Conservation (phyloP, 2,797 vertebrate genomes). For the Discoglossus pictus region DNA sequence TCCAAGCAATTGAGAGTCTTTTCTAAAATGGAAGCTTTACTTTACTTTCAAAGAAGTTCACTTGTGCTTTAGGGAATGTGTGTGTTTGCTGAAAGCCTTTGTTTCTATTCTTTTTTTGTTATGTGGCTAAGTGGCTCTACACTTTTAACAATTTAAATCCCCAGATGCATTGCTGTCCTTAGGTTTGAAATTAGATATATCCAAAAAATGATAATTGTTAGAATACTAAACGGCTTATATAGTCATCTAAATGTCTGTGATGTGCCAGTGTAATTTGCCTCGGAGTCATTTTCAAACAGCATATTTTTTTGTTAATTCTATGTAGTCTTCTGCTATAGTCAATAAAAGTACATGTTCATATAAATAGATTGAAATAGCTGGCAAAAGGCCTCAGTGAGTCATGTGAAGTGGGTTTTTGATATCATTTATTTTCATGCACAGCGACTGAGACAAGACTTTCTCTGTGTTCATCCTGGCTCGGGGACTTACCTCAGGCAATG, state of each 20-base stretch:
- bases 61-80: background rate
- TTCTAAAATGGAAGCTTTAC: too few relatives aligned
- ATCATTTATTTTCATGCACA: conserved; percentile 78
- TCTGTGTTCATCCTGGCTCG: conserved; percentile 80
- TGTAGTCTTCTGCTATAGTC: conserved; percentile 60
- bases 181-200: conserved; percentile 11
- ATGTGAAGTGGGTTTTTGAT: conserved; percentile 81
- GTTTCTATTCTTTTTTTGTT: background rate
- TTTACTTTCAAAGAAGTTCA: too few relatives aligned
- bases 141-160: background rate
- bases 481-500: conserved; percentile 86
- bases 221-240: background rate
- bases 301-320: conserved; percentile 72
- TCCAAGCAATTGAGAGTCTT: too few relatives aligned
- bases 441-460: conserved; percentile 85
- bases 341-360: conserved; percentile 63
- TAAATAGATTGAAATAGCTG: conserved; percentile 83
- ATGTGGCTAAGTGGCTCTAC: background rate
- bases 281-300: conserved; percentile 64
- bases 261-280: conserved; percentile 49
- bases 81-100: too few relatives aligned
- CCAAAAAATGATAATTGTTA: background rate
- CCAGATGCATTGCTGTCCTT: background rate
- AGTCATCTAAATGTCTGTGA: conserved; percentile 31
- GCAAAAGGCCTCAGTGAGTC: conserved; percentile 82